Conservation (phyloP, 2,113 vertebrate genomes). For the Brachypodius melanocephalos region DNA sequence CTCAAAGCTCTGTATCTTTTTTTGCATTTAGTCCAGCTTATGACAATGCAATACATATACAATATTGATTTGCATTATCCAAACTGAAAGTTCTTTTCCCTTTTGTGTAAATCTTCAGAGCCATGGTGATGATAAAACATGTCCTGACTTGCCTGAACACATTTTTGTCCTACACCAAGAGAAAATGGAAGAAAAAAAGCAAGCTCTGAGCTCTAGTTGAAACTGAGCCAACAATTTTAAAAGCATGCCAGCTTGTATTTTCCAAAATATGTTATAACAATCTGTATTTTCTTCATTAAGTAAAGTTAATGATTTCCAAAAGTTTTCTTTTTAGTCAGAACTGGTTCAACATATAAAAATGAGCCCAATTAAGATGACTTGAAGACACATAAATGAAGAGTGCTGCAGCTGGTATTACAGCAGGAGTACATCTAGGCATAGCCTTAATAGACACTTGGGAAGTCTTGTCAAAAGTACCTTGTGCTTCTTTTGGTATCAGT, state of each 20-base stretch:
- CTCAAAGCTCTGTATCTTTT: not conserved
- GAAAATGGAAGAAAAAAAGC: not conserved
- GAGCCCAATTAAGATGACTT: not conserved
- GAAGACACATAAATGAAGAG: not conserved
- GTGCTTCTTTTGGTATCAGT: not conserved
- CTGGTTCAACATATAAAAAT: not conserved
- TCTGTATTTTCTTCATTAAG: conserved; percentile 39
- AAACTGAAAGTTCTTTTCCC: not conserved
- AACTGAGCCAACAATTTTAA: conserved; percentile 12
- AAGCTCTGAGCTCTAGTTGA: not conserved
- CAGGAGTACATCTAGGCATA: not conserved
- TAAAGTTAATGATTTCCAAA: conserved; percentile 38
- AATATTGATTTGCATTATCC: not conserved
- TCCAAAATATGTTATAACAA: conserved; percentile 18
- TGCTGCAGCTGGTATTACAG: not conserved
- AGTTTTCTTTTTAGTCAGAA: conserved; percentile 5
- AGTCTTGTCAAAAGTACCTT: not conserved
- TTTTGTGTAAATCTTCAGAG: not conserved
- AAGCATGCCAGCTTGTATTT: conserved; percentile 13
- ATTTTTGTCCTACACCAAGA: not conserved
- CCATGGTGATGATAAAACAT: not conserved
- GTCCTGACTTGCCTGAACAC: not conserved
- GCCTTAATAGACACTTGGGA: not conserved
- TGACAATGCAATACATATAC: not conserved
- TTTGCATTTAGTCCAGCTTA: not conserved